These are phyloP conservation scores for Megamerina dolium DNA, from an alignment of 2,888 invertebrate genomes.

Conservation along the genomic window DNA sequence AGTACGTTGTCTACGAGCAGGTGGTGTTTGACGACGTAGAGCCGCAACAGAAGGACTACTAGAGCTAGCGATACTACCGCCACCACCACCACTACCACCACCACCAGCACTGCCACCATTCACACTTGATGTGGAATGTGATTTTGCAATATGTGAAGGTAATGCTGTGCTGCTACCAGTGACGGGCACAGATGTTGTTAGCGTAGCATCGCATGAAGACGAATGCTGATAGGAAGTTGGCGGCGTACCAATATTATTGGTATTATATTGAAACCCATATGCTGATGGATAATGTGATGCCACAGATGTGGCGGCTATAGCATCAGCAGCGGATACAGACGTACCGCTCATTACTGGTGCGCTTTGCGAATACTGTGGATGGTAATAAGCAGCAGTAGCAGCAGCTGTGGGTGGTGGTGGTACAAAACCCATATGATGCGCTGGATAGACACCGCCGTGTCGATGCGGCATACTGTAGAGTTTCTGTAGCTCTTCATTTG, in stretches of 20 bases:
- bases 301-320: conserved; percentile 27
- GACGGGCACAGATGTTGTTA: conserved; percentile 3
- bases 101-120: conserved; percentile 2
- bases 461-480: conserved; percentile 42
- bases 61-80: not conserved
- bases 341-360: too few species aligned
- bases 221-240: not conserved
- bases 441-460: conserved; percentile 19
- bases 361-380: conserved; percentile 21
- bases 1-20: conserved; percentile 25
- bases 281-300: conserved; percentile 28
- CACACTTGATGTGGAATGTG: conserved; percentile 21
- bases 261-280: conserved; percentile 31
- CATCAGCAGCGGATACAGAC: conserved; percentile 30
- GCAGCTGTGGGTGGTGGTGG: conserved; percentile 18
- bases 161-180: conserved; percentile 9
- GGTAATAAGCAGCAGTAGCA: conserved; percentile 19
- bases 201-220: conserved; percentile 2
- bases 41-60: not conserved
- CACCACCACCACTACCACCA: not conserved
- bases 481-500: conserved; percentile 42
- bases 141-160: conserved; percentile 5
- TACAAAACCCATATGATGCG: conserved; percentile 20
- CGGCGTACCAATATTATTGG: not conserved
- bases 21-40: conserved; percentile 22